phyloP scores from a whole-genome alignment of 2,113 vertebrate species.

The Corythornis madagascariensis region DNA sequence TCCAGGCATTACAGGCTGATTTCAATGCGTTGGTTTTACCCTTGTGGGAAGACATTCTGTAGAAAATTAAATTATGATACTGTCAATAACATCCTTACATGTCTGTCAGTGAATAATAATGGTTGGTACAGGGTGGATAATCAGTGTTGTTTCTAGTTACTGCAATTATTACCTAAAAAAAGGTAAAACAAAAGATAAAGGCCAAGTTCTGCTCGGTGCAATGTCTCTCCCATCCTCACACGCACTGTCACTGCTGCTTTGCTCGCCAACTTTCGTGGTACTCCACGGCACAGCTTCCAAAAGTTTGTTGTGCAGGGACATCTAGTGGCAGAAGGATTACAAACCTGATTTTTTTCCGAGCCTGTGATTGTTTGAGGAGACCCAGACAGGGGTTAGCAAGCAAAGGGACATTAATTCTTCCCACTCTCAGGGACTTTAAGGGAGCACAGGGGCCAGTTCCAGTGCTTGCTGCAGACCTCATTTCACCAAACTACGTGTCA shows the following conservation, averaged over 20 bases:
- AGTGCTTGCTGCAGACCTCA: not conserved
- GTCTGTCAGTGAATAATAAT: not conserved
- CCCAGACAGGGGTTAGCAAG: not conserved
- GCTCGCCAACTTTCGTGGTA: accelerated
- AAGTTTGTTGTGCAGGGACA: conserved; percentile 58
- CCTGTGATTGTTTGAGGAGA: not conserved
- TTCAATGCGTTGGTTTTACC: not conserved
- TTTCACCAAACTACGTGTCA: not conserved
- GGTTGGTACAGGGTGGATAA: not conserved
- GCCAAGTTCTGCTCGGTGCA: not conserved
- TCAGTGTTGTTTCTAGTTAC: not conserved
- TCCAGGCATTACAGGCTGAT: not conserved
- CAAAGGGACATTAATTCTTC: not conserved
- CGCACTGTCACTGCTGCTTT: not conserved
- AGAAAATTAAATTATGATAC: not conserved
- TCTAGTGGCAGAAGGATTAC: conserved; percentile 38
- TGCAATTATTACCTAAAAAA: not conserved
- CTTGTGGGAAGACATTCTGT: not conserved
- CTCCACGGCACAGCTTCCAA: not conserved
- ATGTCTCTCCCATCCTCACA: not conserved
- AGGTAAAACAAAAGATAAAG: not conserved
- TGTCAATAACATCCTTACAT: not conserved
- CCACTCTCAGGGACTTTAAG: not conserved
- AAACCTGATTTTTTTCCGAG: not conserved
- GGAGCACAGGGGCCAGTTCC: not conserved